Conservation (phyloP, 2,888 invertebrate genomes). For the Branchinecta sandiegonensis region DNA sequence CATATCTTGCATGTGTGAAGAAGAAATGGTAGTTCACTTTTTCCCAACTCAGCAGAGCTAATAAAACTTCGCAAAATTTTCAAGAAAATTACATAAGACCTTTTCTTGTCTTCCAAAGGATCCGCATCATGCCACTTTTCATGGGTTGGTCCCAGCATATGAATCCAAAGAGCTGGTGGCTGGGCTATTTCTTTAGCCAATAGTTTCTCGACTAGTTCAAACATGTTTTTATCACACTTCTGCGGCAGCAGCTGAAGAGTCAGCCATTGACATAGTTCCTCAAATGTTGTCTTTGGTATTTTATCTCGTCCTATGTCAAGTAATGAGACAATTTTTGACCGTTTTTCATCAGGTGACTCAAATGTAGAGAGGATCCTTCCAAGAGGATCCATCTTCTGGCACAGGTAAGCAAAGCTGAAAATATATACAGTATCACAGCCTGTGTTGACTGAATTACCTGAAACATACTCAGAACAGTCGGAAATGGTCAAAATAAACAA, state of each 20-base stretch:
- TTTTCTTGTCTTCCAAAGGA: neutral
- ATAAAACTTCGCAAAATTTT: neutral
- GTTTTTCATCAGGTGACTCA: neutral
- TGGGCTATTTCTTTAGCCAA: neutral
- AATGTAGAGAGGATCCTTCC: neutral
- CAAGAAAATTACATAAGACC: neutral
- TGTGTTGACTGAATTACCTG: too few relatives aligned
- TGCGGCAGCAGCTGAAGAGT: neutral
- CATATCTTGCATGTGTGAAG: neutral
- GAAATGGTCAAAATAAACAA: too few relatives aligned
- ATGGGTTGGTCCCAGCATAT: neutral
- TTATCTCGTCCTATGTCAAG: slow-evolving; percentile 3
- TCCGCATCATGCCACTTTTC: neutral
- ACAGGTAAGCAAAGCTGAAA: too few relatives aligned
- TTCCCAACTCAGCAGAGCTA: neutral
- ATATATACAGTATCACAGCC: too few relatives aligned
- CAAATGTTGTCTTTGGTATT: neutral
- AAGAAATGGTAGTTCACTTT: neutral
- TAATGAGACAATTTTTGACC: neutral
- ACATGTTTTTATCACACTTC: neutral
- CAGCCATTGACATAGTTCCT: neutral
- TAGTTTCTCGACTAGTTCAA: neutral
- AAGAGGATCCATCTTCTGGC: neutral
- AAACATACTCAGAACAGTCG: too few relatives aligned
- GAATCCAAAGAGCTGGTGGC: neutral